These are phyloP conservation scores for Euplexia lucipara DNA, from an alignment of 2,888 invertebrate genomes.

Conservation along the genomic window DNA sequence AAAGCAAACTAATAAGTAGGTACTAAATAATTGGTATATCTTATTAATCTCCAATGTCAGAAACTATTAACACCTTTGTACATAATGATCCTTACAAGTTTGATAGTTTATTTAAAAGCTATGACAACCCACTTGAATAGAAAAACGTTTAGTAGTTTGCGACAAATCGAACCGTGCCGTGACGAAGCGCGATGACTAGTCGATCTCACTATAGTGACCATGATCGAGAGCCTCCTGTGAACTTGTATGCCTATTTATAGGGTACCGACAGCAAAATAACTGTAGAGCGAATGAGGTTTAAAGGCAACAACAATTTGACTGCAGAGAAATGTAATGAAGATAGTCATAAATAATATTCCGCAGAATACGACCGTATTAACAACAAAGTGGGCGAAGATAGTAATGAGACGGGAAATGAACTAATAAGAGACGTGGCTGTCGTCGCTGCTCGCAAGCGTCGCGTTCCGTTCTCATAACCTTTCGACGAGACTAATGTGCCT, in stretches of 20 bases:
- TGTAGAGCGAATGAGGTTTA: not conserved
- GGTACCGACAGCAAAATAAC: slow-evolving; percentile 22
- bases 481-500: slow-evolving; percentile 72
- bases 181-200: slow-evolving; percentile 78
- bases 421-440: slow-evolving; percentile 46
- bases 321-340: slow-evolving; percentile 17
- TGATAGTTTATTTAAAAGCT: slow-evolving; percentile 33
- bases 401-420: slow-evolving; percentile 53
- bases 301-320: slow-evolving; percentile 16
- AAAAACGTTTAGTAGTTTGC: slow-evolving; percentile 64
- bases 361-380: slow-evolving; percentile 26
- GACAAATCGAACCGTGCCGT: slow-evolving; percentile 76
- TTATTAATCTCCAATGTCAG: not conserved
- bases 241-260: slow-evolving; percentile 37
- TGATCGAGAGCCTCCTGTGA: slow-evolving; percentile 60
- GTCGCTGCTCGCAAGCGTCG: slow-evolving; percentile 31
- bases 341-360: slow-evolving; percentile 30
- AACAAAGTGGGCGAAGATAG: slow-evolving; percentile 27
- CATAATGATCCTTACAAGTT: slow-evolving; percentile 1
- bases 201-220: slow-evolving; percentile 73
- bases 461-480: slow-evolving; percentile 72
- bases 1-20: too few relatives aligned
- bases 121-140: slow-evolving; percentile 38
- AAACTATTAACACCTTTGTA: slow-evolving; percentile 7
- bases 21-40: too few relatives aligned